Evolutionary conservation across 1,140 invertebrate species (phyloP), one percentile per base, ranked within the genome.

Genomic region (Penaeus vannamei): DNA sequence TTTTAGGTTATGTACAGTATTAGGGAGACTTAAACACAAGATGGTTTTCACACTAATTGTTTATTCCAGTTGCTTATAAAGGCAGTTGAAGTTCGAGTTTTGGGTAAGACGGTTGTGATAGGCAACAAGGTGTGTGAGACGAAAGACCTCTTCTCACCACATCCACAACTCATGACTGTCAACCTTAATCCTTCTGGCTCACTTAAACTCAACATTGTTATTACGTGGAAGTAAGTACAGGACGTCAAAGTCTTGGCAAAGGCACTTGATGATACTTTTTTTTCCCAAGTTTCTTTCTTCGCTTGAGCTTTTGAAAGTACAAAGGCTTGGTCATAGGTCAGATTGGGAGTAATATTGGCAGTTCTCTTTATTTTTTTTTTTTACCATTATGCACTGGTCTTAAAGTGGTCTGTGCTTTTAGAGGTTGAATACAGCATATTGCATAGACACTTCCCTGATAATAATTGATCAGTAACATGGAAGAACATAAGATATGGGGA

Each of bases 91-190:
- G 92, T 93, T 29, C 92, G 92, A 76, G 91, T 92, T 36, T 89
- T 93, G 53, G 92, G 92, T 10, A 93, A 93, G 88, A 91, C 92
- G 29, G 91, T 92, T 72, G 79, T 94, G 14, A 92, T 96, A 26
- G 95, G 94, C 42, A 94, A 95, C 92, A 95, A 95, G 91, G 93
- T 93, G 89, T 95, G 95, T 93, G 95, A 95, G 91, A 94, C 94
- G 19, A 93, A 93, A 81, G 94, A 95, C 86, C 93, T 96, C 29
- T 95, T 95, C 91, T 94, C 94, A 36, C 93, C 94, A 53, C 94
- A 95, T 86, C 94, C 95, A n/a, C 95, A 95, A 91, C 92, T 95
- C 36, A 95, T 95, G 94, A 95, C 95, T 5, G 94, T 95, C 92
- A 95, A 95, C 92, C 93, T 96, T 86, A 96, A 95, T 92, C 92